Percentiles rank a stretch among this genome's conserved stretches.
phyloP scores from a whole-genome alignment of 2,888 invertebrate species.

The Ornithoptera priamus region DNA sequence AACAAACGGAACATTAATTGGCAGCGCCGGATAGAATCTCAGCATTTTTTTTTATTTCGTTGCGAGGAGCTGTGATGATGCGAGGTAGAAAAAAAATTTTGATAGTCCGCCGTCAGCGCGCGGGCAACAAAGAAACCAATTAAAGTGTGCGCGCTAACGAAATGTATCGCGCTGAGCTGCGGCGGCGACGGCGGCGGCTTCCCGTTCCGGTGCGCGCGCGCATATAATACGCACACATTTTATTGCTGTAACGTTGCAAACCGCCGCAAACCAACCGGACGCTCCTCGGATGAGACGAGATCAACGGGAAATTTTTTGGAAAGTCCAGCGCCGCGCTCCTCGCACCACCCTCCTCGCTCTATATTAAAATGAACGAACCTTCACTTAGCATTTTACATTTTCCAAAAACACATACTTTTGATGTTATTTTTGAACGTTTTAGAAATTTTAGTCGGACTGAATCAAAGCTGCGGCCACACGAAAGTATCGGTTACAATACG shows the following conservation, averaged over 20 bases:
- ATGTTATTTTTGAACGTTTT: no score
- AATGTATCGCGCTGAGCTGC: conserved; percentile 35
- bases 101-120: not conserved
- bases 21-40: no score
- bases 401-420: no score
- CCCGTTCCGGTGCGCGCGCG: conserved; percentile 59
- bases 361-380: conserved; percentile 44
- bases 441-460: no score
- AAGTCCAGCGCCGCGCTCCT: conserved; percentile 54
- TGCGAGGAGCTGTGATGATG: no score
- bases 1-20: no score
- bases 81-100: not conserved
- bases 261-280: no score
- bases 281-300: no score
- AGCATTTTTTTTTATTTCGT: no score
- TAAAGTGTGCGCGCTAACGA: conserved; percentile 25
- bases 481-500: no score
- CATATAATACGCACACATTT: conserved; percentile 58
- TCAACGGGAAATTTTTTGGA: conserved; percentile 44
- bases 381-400: conserved; percentile 37
- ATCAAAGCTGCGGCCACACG: no score
- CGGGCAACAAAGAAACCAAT: conserved; percentile 20
- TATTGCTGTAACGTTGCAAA: conserved; percentile 59
- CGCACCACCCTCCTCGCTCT: conserved; percentile 38
- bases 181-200: conserved; percentile 42